A percentile compares a stretch with the other conserved stretches of the same genome.
Conservation (phyloP, 1,140 invertebrate species). For the Heliconius melpomene region DNA sequence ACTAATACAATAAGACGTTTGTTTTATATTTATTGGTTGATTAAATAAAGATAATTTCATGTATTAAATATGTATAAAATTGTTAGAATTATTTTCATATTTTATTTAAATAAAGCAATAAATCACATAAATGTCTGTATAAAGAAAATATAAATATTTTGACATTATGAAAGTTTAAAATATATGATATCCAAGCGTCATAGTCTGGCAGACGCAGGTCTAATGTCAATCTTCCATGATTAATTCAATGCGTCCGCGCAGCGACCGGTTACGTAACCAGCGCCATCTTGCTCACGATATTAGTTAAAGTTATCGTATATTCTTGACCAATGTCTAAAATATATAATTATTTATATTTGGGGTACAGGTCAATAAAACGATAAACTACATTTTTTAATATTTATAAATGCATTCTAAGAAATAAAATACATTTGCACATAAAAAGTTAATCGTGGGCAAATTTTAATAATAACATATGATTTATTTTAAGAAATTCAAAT, state of each 20-base stretch:
- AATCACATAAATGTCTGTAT: too few species aligned
- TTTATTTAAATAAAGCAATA: too few species aligned
- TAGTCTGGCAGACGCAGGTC: background rate
- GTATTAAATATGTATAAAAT: too few species aligned
- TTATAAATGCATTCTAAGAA: background rate
- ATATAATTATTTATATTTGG: conserved; percentile 23
- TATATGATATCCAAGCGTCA: background rate
- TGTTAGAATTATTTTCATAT: too few species aligned
- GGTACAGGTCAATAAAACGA: conserved; percentile 28
- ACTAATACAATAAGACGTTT: background rate
- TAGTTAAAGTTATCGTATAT: conserved; percentile 22
- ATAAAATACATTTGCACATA: background rate
- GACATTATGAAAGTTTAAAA: background rate
- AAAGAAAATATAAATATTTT: background rate
- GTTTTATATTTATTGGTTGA: background rate
- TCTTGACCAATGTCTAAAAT: conserved; percentile 28
- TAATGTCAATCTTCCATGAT: conserved; percentile 63
- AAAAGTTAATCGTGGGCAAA: too few species aligned
- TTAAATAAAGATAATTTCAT: background rate
- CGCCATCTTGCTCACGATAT: conserved; percentile 52
- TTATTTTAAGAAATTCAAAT: too few species aligned
- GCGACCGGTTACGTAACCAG: conserved; percentile 51
- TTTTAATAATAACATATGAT: too few species aligned
- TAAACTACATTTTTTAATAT: conserved; percentile 22
- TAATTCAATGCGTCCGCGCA: conserved; percentile 60